Percentiles rank a stretch among this genome's conserved stretches.
phyloP scores from a whole-genome alignment of 2,888 invertebrate genomes.

The Pyrrhosoma nymphula region DNA sequence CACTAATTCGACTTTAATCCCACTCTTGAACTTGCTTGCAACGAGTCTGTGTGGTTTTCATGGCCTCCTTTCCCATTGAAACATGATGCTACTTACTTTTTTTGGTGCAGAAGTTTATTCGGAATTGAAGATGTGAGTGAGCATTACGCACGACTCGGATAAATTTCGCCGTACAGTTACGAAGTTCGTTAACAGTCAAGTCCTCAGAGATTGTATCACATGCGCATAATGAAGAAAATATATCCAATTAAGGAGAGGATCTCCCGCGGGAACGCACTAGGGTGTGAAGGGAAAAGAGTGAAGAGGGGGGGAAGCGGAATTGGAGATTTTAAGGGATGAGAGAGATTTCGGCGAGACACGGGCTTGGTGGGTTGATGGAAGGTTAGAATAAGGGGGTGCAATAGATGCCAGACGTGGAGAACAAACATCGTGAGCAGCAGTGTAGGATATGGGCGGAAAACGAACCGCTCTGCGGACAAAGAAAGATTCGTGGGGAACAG shows the following conservation, averaged over 20 bases:
- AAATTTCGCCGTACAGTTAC: neutral
- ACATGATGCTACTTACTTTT: neutral
- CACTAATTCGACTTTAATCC: no score
- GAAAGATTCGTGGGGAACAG: neutral
- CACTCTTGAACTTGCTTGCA: no score
- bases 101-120: neutral
- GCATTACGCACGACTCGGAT: neutral
- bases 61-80: no score
- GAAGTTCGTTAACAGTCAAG: neutral
- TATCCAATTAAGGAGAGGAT: neutral
- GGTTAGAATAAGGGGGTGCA: neutral
- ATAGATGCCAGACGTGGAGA: neutral
- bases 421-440: neutral
- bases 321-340: neutral
- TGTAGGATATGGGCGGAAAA: neutral
- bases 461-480: neutral
- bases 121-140: neutral
- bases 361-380: neutral
- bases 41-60: no score
- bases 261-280: neutral
- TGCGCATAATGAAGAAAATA: slow-evolving; percentile 1
- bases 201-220: neutral
- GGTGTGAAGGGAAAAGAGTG: neutral
- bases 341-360: neutral
- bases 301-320: neutral